A percentile compares a stretch with the other conserved stretches of the same genome.
Conservation (phyloP, 1,140 invertebrate species). For the Hyphantria cunea region DNA sequence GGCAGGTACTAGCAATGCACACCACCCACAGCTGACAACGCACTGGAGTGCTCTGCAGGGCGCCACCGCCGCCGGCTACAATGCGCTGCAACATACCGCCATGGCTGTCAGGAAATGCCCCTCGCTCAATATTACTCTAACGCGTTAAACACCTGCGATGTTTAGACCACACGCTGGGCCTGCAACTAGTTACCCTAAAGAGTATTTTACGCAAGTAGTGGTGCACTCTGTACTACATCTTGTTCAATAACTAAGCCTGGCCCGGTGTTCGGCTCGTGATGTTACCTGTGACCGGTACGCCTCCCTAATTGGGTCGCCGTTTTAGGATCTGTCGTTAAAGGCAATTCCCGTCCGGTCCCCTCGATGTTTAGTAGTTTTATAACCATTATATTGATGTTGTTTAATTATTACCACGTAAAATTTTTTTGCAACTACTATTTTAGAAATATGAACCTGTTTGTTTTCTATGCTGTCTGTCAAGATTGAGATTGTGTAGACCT, state of each 20-base stretch:
- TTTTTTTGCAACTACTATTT: slow-evolving; percentile 53
- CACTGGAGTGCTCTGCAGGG: slow-evolving; percentile 85
- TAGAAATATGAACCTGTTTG: slow-evolving; percentile 40
- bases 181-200: not conserved
- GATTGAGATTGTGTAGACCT: slow-evolving; percentile 22
- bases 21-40: slow-evolving; percentile 77
- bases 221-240: not conserved
- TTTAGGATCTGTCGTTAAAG: slow-evolving; percentile 8
- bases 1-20: slow-evolving; percentile 80
- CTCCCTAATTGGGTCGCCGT: not conserved
- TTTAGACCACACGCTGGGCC: slow-evolving; percentile 4
- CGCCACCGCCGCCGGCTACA: slow-evolving; percentile 82
- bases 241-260: no score
- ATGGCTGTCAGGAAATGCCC: slow-evolving; percentile 90
- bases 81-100: slow-evolving; percentile 76
- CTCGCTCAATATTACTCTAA: slow-evolving; percentile 86
- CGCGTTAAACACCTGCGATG: slow-evolving; percentile 52
- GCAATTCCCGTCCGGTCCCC: slow-evolving; percentile 52
- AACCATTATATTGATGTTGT: slow-evolving; percentile 53
- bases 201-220: not conserved
- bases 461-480: slow-evolving; percentile 37
- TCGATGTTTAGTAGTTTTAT: slow-evolving; percentile 52
- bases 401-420: slow-evolving; percentile 41
- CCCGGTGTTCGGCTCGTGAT: not conserved
- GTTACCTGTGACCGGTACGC: not conserved